phyloP scores from a whole-genome alignment of 2,797 vertebrate species.

The Mormyrops boulengeri region DNA sequence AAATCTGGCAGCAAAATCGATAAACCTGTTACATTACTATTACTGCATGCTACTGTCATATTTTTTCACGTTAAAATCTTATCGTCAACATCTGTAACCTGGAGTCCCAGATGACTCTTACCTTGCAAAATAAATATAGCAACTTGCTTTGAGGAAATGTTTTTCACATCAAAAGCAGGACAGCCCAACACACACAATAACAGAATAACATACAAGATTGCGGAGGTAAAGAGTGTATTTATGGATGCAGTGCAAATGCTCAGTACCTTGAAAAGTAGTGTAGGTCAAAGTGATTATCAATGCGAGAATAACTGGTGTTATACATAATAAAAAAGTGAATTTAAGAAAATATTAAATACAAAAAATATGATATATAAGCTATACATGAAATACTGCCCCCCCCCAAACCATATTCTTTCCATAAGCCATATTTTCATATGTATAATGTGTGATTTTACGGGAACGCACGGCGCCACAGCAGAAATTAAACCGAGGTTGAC shows the following conservation, averaged over 20 bases:
- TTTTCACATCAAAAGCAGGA: background rate
- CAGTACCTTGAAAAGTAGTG: background rate
- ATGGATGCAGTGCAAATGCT: background rate
- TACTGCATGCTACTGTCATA: background rate
- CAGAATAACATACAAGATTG: background rate
- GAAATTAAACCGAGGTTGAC: background rate
- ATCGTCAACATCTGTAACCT: background rate
- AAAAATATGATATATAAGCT: background rate
- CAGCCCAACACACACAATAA: background rate
- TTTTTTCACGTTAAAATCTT: background rate
- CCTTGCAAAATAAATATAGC: background rate
- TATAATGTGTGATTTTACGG: background rate
- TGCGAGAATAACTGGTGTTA: background rate
- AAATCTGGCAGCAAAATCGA: background rate
- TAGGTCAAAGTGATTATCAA: background rate
- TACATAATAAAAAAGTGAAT: background rate
- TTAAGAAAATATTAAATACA: background rate
- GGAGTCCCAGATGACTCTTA: background rate
- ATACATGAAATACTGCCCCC: background rate
- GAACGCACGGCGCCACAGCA: background rate
- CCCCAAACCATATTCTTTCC: background rate
- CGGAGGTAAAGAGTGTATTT: background rate
- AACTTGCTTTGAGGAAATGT: background rate
- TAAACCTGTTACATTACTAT: background rate
- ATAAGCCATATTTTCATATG: background rate